phyloP scores from a whole-genome alignment of 1,140 invertebrate species.

The Halictus rubicundus region DNA sequence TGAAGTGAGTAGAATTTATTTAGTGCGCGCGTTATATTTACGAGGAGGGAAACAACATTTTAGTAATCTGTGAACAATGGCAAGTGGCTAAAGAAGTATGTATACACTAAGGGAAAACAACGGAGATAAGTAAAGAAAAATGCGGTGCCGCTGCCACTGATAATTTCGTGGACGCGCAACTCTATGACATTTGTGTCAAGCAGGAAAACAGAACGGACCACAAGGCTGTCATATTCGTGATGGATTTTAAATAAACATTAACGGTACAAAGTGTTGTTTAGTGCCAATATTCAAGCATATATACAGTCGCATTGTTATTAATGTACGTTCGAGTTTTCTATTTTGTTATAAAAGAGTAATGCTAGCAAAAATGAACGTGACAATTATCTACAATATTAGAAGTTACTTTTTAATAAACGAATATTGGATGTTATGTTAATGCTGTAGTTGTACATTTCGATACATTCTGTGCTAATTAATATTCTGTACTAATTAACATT shows the following conservation, averaged over 20 bases:
- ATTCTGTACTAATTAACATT: no score
- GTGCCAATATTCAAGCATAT: slow-evolving; percentile 34
- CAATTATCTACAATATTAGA: not conserved
- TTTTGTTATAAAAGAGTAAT: not conserved
- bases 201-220: slow-evolving; percentile 29
- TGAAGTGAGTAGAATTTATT: slow-evolving; percentile 37
- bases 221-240: slow-evolving; percentile 37
- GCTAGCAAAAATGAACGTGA: not conserved
- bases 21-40: slow-evolving; percentile 14
- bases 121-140: slow-evolving; percentile 25
- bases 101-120: slow-evolving; percentile 2
- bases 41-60: slow-evolving; percentile 23
- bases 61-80: slow-evolving; percentile 1
- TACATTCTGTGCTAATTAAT: no score
- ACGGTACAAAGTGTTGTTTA: slow-evolving; percentile 38
- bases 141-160: slow-evolving; percentile 26
- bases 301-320: slow-evolving; percentile 1
- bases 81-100: not conserved
- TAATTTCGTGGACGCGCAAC: slow-evolving; percentile 39
- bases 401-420: no score
- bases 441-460: no score
- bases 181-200: slow-evolving; percentile 40
- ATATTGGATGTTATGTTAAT: no score
- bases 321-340: not conserved
- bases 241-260: slow-evolving; percentile 64